phyloP scores from a whole-genome alignment of 2,888 invertebrate species.

The Lottia gigantea region DNA sequence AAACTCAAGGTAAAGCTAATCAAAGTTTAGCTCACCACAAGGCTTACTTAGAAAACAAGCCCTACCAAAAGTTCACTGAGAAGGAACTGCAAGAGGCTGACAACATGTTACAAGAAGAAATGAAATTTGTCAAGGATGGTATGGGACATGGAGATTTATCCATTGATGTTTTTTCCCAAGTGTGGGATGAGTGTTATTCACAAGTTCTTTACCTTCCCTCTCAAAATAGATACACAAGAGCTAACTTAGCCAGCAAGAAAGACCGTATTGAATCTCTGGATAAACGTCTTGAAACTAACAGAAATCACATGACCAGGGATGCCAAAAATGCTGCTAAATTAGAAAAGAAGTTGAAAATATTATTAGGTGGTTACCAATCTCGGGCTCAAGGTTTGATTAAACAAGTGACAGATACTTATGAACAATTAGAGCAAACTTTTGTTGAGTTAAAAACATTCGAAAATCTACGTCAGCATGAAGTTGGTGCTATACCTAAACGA shows the following conservation, averaged over 20 bases:
- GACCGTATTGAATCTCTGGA: conserved; percentile 94
- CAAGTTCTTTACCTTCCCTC: conserved; percentile 92
- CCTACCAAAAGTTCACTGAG: conserved; percentile 80
- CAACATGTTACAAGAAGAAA: conserved; percentile 73
- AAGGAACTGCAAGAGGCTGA: conserved; percentile 68
- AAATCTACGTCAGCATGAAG: conserved; percentile 89
- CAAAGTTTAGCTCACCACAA: conserved; percentile 67
- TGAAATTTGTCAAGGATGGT: conserved; percentile 88
- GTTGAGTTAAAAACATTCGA: conserved; percentile 91
- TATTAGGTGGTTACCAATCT: conserved; percentile 91
- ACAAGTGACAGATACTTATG: conserved; percentile 74
- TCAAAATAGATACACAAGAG: conserved; percentile 91
- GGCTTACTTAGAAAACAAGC: conserved; percentile 86
- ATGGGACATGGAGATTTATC: conserved; percentile 97
- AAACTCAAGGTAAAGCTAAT: conserved; percentile 55
- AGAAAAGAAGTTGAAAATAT: conserved; percentile 95
- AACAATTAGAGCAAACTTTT: conserved; percentile 89
- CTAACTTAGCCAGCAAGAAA: conserved; percentile 94
- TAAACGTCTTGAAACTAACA: conserved; percentile 86
- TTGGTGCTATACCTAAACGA: conserved; percentile 88
- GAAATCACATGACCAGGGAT: conserved; percentile 95
- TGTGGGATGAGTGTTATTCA: conserved; percentile 96
- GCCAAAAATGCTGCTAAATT: conserved; percentile 96
- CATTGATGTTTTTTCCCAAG: conserved; percentile 87
- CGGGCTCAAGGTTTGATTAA: conserved; percentile 87